A percentile compares a stretch with the other conserved stretches of the same genome.
phyloP scores from a whole-genome alignment of 2,113 vertebrate genomes.

The Colius striatus region DNA sequence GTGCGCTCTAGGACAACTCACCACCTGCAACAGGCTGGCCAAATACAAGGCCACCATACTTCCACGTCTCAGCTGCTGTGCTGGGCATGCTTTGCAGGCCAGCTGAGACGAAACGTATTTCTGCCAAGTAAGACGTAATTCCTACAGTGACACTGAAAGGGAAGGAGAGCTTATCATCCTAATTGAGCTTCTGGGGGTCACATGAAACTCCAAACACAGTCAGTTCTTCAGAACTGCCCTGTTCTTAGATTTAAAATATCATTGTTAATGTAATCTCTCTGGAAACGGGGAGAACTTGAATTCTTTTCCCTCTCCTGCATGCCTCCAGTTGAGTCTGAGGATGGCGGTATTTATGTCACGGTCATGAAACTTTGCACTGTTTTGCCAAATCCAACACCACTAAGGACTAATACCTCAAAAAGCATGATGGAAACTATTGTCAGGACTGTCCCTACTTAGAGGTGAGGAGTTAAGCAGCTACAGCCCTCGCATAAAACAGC shows the following conservation, averaged over 20 bases:
- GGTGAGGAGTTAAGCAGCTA: neutral
- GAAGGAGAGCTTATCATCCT: neutral
- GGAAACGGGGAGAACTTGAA: neutral
- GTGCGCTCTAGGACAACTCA: neutral
- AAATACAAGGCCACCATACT: neutral
- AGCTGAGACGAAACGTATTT: neutral
- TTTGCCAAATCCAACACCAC: neutral
- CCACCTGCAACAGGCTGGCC: neutral
- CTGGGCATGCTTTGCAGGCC: neutral
- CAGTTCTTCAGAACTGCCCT: neutral
- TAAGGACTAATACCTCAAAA: neutral
- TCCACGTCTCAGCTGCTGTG: neutral
- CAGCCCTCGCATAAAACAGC: neutral
- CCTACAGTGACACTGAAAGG: neutral
- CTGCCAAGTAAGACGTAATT: neutral
- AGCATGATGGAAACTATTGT: neutral
- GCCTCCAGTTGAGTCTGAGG: neutral
- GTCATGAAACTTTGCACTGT: fast-evolving
- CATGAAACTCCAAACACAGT: neutral
- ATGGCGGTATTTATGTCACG: fast-evolving
- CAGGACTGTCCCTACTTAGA: neutral
- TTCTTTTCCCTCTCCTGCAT: neutral
- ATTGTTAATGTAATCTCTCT: neutral
- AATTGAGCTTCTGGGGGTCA: neutral
- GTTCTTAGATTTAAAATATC: neutral